Base-by-base conservation (phyloP, 2,888 invertebrate species). In the Drosophila dives region DNA sequence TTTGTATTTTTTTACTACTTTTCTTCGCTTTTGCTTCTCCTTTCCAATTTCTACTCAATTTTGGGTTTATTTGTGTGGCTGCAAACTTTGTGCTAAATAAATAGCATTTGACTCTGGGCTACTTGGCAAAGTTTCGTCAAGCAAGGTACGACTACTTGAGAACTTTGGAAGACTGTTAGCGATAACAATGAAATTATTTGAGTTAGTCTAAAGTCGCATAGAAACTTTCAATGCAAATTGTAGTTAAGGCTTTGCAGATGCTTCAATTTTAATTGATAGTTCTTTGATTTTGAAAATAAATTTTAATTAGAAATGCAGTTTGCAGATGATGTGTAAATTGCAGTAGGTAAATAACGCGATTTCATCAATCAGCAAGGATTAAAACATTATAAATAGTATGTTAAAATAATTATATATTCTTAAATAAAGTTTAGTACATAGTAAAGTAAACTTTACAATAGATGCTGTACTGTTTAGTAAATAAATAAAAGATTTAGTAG, bases 1-100 rank as follows among this genome's bases (percentile, higher is more conserved):
- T 70, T 73, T 72, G 62, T 38, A 48, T 66, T 66, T 53, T 40
- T n/a, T 33, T n/a, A 20, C n/a, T 15, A n/a, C 6, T 8, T 51
- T 50, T 51, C 10, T n/a, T 32, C 15, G 51, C 32, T 33, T 33
- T 32, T 51, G 11, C 15, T 8, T 26, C 51, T 42, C 33, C 45
- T 61, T 56, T 38, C 54, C 34, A n/a, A 45, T 53, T 34, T 55
- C 36, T 45, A 4, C 29, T 29, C 6, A 29, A 29, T 20, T 51
- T 53, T 10, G n/a, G 15, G 23, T 49, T 48, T 26, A 45, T 45
- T 45, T 45, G 20, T 45, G 20, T 45, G 45, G 45, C 45, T 4
- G 40, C 8, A 40, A 40, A 40, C 40, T 40, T 45, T 45, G 15
- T 15, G 45, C 2, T 8, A 15, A 45, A 45, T 23, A 45, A 45